Base-by-base conservation (phyloP, 1,140 invertebrate genomes). In the Solenopsis invicta region DNA sequence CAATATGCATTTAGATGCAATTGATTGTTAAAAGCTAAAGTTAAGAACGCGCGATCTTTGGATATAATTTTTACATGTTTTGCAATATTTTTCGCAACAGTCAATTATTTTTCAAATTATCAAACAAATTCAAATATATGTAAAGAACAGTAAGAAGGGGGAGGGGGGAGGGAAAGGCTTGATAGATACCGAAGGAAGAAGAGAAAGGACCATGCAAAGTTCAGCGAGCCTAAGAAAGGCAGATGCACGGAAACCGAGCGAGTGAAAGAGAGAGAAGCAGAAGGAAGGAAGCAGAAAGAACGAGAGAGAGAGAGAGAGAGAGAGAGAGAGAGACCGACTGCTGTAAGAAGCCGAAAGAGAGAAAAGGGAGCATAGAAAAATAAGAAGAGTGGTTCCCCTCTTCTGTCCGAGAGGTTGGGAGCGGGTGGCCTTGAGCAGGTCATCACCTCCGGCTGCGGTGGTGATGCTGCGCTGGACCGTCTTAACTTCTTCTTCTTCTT, bases 351-450 rank as follows among this genome's bases (percentile, higher is more conserved):
- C 76, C 82, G 85, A 92, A 89, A 91, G 84, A 87, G 87, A 90
- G 90, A 85, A 90, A 91, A 90, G 86, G 81, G 90, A 91, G 82
- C 80, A 88, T 90, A 3, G 86, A 87, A 59, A 91, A 91, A 91
- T 87, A 87, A 91, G 86, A 91, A 76, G 86, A 91, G 85, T 90
- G 76, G 85, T 90, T 89, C 89, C 89, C 86, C 81, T 88, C 71
- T 80, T 85, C 85, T 76, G 87, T 87, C 76, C 72, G 86, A 90
- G 90, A 90, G 89, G 88, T 91, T 92, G 92, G 90, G 92, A 94
- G 94, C 92, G 93, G 93, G 93, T 94, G 94, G 94, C 93, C 94
- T 94, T 94, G 94, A 94, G 93, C 94, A 94, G 94, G 94, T 94
- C 94, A 94, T 94, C 94, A 94, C 94, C 93, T 94, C 94, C 93